phyloP scores from a whole-genome alignment of 2,888 invertebrate species.

The Sphaeridia pumilis region DNA sequence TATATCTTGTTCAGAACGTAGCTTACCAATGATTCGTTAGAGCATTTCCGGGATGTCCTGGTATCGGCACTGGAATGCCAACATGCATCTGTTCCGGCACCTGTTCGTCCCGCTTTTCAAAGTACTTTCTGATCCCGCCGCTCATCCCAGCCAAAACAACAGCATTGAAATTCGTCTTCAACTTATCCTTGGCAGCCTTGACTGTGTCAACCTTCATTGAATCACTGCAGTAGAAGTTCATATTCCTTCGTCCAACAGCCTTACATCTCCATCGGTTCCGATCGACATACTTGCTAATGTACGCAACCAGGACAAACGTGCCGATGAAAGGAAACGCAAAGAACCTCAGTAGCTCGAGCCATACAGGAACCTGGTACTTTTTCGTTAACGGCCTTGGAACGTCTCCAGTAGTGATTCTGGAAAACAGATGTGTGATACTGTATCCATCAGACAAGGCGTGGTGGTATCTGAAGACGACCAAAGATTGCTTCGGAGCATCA shows the following conservation, averaged over 20 bases:
- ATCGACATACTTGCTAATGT: slow-evolving; percentile 7
- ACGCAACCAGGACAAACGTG: slow-evolving; percentile 7
- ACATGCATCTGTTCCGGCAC: slow-evolving; percentile 11
- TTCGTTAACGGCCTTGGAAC: background rate
- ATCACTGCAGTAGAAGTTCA: slow-evolving; percentile 10
- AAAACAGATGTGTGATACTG: slow-evolving; percentile 9
- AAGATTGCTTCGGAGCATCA: background rate
- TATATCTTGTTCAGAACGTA: background rate
- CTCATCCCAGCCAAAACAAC: slow-evolving; percentile 5
- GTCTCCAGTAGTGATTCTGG: slow-evolving; percentile 12
- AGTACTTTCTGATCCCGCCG: slow-evolving; percentile 9
- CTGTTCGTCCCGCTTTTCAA: background rate
- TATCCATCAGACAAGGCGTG: slow-evolving; percentile 12
- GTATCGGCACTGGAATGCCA: slow-evolving; percentile 9
- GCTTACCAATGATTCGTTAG: slow-evolving; percentile 15
- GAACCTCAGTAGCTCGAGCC: background rate
- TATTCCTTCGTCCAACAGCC: background rate
- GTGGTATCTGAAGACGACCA: slow-evolving; percentile 11
- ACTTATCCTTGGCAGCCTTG: slow-evolving; percentile 7
- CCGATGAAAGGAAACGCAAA: slow-evolving; percentile 8
- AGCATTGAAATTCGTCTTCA: slow-evolving; percentile 8
- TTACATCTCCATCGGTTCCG: background rate
- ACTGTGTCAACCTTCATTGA: background rate
- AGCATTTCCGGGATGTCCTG: slow-evolving; percentile 8
- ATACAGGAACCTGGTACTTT: background rate